These are phyloP conservation scores for Murina feae DNA, from an alignment of 2,113 vertebrate genomes.

Conservation along the genomic window DNA sequence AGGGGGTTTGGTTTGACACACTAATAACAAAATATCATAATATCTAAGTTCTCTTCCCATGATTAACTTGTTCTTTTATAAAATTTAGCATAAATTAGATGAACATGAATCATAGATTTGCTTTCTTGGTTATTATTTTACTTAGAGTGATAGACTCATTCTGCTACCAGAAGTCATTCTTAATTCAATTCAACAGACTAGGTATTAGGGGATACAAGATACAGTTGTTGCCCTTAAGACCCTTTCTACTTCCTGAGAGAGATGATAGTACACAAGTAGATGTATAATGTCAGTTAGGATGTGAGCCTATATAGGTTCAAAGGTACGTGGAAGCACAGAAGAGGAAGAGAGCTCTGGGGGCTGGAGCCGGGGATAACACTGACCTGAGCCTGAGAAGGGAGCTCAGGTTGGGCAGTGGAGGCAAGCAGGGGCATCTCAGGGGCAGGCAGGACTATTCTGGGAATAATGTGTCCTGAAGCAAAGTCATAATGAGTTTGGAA, in stretches of 20 bases:
- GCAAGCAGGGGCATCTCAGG: not conserved
- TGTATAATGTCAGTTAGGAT: not conserved
- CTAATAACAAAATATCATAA: not conserved
- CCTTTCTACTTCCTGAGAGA: not conserved
- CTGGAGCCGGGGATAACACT: not conserved
- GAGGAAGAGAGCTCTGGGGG: not conserved
- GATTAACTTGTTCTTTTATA: constrained; percentile 11
- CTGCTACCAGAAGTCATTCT: not conserved
- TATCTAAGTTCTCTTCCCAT: not conserved
- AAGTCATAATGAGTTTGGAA: not conserved
- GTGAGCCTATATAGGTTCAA: not conserved
- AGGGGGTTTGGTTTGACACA: not conserved
- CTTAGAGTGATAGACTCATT: not conserved
- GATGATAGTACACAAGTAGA: not conserved
- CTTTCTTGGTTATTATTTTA: constrained; percentile 8
- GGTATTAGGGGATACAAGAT: not conserved
- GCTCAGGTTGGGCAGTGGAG: not conserved
- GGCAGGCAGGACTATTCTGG: no score
- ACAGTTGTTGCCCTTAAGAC: not conserved
- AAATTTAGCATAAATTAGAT: not conserved
- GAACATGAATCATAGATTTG: not conserved
- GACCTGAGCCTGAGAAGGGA: not conserved
- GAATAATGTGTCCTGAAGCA: not conserved
- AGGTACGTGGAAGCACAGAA: not conserved
- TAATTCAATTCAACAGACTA: not conserved